A percentile compares a stretch with the other conserved stretches of the same genome.
Conservation (phyloP, 2,797 vertebrate genomes). For the Anguilla obscura region DNA sequence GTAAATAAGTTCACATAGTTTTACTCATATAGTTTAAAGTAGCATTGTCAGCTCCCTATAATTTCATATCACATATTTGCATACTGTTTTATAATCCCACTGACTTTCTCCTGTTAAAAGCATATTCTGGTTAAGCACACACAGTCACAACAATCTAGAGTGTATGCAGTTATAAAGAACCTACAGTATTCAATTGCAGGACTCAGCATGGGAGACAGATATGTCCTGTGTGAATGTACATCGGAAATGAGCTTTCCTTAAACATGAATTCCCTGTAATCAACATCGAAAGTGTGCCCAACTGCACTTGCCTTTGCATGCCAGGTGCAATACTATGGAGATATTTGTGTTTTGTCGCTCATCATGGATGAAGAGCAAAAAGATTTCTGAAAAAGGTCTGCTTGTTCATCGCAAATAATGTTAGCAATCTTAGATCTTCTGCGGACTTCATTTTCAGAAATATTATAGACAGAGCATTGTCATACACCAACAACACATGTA, state of each 20-base stretch:
- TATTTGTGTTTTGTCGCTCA: background rate
- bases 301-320: background rate
- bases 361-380: background rate
- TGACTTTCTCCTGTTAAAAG: background rate
- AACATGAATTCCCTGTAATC: background rate
- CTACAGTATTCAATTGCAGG: conserved; percentile 15
- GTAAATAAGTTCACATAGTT: conserved; percentile 10
- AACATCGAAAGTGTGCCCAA: background rate
- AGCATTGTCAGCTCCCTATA: background rate
- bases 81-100: background rate
- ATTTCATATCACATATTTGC: background rate
- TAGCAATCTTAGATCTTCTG: conserved; percentile 41
- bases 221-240: background rate
- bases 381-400: background rate
- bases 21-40: conserved; percentile 3
- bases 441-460: conserved; percentile 44
- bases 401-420: background rate
- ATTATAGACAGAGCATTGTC: conserved; percentile 40
- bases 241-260: background rate
- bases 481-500: background rate
- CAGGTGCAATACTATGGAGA: background rate
- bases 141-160: background rate
- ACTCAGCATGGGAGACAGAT: background rate
- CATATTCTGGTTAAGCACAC: background rate
- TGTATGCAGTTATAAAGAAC: background rate